Evolutionary conservation across 2,888 invertebrate genomes (phyloP).

Genomic region (Neocrepidodera transversa): DNA sequence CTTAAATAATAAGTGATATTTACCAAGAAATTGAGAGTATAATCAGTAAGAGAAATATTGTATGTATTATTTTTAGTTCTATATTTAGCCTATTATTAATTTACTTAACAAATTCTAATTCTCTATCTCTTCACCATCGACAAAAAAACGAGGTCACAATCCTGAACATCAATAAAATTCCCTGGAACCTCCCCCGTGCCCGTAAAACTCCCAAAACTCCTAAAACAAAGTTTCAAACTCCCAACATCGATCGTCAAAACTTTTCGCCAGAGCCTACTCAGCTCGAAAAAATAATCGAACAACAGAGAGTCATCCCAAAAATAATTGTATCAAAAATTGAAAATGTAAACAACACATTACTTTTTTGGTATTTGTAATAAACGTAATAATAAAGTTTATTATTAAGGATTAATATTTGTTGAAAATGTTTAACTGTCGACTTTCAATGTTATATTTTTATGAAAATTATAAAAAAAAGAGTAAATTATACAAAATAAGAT

Average conservation of each 20-base stretch:
- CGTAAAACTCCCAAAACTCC: conserved; percentile 18
- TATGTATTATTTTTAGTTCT: not conserved
- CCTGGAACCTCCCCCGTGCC: not conserved
- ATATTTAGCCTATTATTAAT: not conserved
- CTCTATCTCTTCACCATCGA: conserved; percentile 3
- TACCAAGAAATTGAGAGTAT: too few species aligned
- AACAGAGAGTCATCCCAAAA: not conserved
- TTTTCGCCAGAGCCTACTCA: conserved; percentile 14
- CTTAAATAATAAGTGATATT: too few species aligned
- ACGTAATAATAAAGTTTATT: too few species aligned
- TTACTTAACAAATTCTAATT: not conserved
- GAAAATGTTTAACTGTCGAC: too few species aligned
- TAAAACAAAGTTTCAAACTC: conserved; percentile 26
- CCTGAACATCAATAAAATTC: conserved; percentile 23
- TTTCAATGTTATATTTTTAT: too few species aligned
- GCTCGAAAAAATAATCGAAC: conserved; percentile 6
- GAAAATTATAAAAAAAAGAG: too few species aligned
- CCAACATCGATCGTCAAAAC: conserved; percentile 23
- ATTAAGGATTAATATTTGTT: too few species aligned
- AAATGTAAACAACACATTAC: too few species aligned
- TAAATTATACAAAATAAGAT: too few species aligned
- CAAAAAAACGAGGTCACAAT: conserved; percentile 26
- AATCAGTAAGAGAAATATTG: too few species aligned
- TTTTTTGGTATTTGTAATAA: too few species aligned
- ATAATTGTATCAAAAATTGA: too few species aligned